phyloP scores from a whole-genome alignment of 2,797 vertebrate genomes.

The Etheostoma nigrum region DNA sequence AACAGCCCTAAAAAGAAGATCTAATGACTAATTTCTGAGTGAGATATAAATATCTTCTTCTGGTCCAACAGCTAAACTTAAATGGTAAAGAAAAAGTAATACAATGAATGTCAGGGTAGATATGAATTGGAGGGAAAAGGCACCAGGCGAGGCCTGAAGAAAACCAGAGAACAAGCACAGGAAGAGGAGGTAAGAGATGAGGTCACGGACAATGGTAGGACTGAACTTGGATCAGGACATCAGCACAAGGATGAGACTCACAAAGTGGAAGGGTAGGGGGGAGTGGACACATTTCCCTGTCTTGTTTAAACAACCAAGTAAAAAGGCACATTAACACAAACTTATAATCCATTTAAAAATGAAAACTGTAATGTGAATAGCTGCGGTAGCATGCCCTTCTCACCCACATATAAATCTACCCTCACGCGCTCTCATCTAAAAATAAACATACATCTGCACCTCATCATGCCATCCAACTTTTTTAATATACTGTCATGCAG shows the following conservation, averaged over 20 bases:
- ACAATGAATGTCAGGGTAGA: slow-evolving; percentile 2
- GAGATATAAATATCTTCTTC: not conserved
- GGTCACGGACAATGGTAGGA: slow-evolving; percentile 44
- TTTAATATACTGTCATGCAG: slow-evolving; percentile 8
- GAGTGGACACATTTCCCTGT: not conserved
- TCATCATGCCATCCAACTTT: slow-evolving; percentile 6
- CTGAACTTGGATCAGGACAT: slow-evolving; percentile 56
- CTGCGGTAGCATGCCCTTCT: not conserved
- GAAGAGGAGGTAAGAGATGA: slow-evolving; percentile 40
- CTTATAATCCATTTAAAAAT: slow-evolving; percentile 1
- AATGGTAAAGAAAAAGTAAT: not conserved
- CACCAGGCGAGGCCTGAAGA: slow-evolving; percentile 5
- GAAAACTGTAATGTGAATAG: not conserved
- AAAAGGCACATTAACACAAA: not conserved
- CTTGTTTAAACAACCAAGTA: slow-evolving; percentile 40
- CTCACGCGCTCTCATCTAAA: slow-evolving; percentile 30
- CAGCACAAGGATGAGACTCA: slow-evolving; percentile 46
- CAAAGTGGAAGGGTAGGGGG: slow-evolving; percentile 31
- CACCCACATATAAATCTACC: slow-evolving; percentile 16
- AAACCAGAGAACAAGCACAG: slow-evolving; percentile 36
- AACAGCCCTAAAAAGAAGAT: not conserved
- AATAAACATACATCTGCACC: slow-evolving; percentile 43
- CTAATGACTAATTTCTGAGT: not conserved
- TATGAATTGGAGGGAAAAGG: slow-evolving; percentile 8
- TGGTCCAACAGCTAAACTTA: not conserved